These are phyloP conservation scores for Laothoe populi DNA, from an alignment of 2,888 invertebrate species.

Conservation along the genomic window DNA sequence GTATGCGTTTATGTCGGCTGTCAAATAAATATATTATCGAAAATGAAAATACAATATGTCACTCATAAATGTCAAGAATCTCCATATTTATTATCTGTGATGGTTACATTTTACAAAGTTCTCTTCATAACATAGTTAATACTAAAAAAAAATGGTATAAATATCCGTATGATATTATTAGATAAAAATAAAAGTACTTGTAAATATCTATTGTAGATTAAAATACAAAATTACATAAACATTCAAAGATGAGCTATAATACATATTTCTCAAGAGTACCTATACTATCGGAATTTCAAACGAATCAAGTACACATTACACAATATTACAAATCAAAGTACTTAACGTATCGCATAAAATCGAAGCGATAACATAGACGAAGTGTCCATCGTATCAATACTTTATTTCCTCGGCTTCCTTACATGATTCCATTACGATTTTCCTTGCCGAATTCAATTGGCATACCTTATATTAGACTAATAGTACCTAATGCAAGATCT, in stretches of 20 bases:
- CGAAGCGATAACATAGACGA: not conserved
- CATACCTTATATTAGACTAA: not conserved
- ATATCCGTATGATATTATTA: not conserved
- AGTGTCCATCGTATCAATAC: not conserved
- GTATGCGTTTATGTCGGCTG: no score
- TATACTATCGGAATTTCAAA: constrained; percentile 5
- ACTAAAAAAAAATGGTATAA: not conserved
- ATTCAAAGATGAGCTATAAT: not conserved
- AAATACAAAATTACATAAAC: not conserved
- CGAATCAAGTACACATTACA: constrained; percentile 12
- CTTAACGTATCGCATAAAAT: constrained; percentile 11
- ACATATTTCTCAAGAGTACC: not conserved
- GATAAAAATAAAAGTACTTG: not conserved
- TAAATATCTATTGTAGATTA: not conserved
- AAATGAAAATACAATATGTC: no score
- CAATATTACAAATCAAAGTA: constrained; percentile 22
- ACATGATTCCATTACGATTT: not conserved
- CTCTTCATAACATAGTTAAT: not conserved
- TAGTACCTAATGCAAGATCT: not conserved
- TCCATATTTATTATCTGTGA: no score
- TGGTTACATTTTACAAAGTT: not conserved
- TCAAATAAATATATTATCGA: no score
- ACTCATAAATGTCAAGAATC: no score
- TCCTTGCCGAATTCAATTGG: not conserved
- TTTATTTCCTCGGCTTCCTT: not conserved